Conservation (phyloP, 2,797 vertebrate genomes). For the Trichosurus vulpecula region DNA sequence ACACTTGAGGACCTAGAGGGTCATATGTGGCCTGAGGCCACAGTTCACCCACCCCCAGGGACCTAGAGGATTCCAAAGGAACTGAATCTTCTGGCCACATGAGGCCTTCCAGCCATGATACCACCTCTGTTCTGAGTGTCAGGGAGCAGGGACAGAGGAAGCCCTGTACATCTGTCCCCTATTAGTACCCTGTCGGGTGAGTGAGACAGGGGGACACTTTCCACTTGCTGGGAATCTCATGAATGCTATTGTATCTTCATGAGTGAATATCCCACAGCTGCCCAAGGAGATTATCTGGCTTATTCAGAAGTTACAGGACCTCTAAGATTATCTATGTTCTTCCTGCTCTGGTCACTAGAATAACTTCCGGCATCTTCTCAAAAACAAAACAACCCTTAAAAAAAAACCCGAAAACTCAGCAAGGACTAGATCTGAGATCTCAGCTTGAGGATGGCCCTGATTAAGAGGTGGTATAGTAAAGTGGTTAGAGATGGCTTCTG, state of each 20-base stretch:
- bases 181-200: neutral
- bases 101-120: neutral
- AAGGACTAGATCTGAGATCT: neutral
- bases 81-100: neutral
- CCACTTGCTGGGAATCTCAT: neutral
- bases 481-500: neutral
- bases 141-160: neutral
- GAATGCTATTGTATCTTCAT: neutral
- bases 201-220: neutral
- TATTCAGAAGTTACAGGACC: conserved; percentile 17
- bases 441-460: neutral
- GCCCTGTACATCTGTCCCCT: neutral
- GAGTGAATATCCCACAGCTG: neutral
- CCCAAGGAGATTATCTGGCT: conserved; percentile 26
- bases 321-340: conserved; percentile 11
- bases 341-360: conserved; percentile 14
- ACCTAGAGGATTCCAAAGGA: neutral
- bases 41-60: too few relatives aligned
- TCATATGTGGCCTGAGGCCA: too few relatives aligned
- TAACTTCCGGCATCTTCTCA: neutral
- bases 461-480: neutral
- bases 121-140: neutral
- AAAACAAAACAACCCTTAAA: neutral
- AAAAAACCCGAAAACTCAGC: neutral
- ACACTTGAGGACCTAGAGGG: too few relatives aligned